Evolutionary conservation across 2,113 vertebrate genomes (phyloP).

Genomic region (Xenopus laevis): DNA sequence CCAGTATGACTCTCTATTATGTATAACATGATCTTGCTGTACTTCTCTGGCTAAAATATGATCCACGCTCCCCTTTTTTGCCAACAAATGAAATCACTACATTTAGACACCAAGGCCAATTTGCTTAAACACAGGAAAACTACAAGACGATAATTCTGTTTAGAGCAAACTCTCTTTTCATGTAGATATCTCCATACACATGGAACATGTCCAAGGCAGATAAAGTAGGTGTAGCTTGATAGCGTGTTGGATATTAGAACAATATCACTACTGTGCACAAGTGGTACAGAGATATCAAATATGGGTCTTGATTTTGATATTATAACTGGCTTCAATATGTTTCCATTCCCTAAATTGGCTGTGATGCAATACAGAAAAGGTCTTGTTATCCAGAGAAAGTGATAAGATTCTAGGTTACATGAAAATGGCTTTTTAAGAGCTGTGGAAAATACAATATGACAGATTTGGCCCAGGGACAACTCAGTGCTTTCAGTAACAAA

Average conservation of each 20-base stretch:
- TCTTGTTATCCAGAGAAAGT: neutral
- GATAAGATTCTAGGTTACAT: slow-evolving; percentile 6
- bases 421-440: neutral
- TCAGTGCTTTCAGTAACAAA: slow-evolving; percentile 10
- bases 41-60: neutral
- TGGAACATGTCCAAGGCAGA: slow-evolving; percentile 9
- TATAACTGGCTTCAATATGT: neutral
- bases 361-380: neutral
- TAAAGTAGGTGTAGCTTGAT: slow-evolving; percentile 26
- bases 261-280: slow-evolving; percentile 8
- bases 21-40: slow-evolving; percentile 17
- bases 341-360: neutral
- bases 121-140: slow-evolving; percentile 9
- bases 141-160: slow-evolving; percentile 1
- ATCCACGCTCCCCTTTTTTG: slow-evolving; percentile 11
- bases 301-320: neutral
- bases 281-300: neutral
- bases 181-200: slow-evolving; percentile 14
- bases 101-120: slow-evolving; percentile 1
- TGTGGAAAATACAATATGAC: neutral
- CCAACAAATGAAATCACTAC: slow-evolving; percentile 28
- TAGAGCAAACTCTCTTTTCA: neutral
- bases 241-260: slow-evolving; percentile 22
- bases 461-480: neutral
- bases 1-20: neutral